Evolutionary conservation across 1,140 invertebrate genomes (phyloP), one percentile per base, ranked within the genome.

Genomic region (Trachymyrmex cornetzi): DNA sequence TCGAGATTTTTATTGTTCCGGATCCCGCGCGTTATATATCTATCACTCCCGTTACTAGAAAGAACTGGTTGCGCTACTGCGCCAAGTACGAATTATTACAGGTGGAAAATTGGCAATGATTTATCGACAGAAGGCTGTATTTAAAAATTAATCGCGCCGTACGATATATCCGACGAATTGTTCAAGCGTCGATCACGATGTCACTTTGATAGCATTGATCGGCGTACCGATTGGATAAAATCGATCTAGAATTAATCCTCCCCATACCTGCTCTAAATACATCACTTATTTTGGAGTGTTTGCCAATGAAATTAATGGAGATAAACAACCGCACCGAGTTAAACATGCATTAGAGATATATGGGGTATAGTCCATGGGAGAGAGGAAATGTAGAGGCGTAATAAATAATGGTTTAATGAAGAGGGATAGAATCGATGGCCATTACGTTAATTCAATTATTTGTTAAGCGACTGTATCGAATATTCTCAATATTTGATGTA

Each of bases 321-420:
- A 82, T 82, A 84, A 84, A 84, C 80, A 74, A 84, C n/a, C 80
- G 38, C 80, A 61, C 9, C 80, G 55, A 48, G 38, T 84, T 61
- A 75, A 84, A 84, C 55, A 84, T 84, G 24, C n/a, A 84, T 84
- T 84, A 84, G 55, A 84, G 55, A 50, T 53, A 66, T 48, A n/a
- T 6, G 61, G 74, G 14, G 0, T 22, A 74, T 12, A 69, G n/a
- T 9, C 9, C 11, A 19, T 14, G 5, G 3, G 2, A 12, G 24
- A 11, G 1, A 53, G 24, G 19, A 3, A 12, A 64, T 19, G 19
- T 7, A 77, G 55, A n/a, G 57, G 27, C 11, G 19, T 72, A 82
- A 82, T 82, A 81, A 69, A 57, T 81, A 82, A 82, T 34, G 38
- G 12, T n/a, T 82, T 82, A 74, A 74, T 74, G 48, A 80, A 80